Conservation (phyloP, 2,113 vertebrate genomes). For the Oryzias celebensis region DNA sequence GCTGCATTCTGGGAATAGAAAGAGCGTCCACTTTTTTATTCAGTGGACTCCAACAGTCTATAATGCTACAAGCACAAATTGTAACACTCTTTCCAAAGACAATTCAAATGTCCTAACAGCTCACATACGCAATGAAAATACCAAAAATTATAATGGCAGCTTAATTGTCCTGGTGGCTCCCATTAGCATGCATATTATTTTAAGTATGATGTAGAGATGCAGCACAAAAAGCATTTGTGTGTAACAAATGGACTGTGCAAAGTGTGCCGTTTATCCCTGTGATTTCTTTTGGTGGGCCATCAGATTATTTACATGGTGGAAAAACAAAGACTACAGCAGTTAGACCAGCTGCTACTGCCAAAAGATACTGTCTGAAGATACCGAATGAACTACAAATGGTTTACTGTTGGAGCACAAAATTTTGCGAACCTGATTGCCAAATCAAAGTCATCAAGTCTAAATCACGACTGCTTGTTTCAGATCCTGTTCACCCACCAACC, state of each 20-base stretch:
- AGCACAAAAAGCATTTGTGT: conserved; percentile 69
- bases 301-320: conserved; percentile 75
- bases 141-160: conserved; percentile 66
- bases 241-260: conserved; percentile 76
- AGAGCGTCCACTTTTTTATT: conserved; percentile 7
- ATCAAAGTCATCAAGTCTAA: conserved; percentile 30
- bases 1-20: not conserved
- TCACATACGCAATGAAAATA: conserved; percentile 56
- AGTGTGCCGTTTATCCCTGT: conserved; percentile 62
- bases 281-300: conserved; percentile 72
- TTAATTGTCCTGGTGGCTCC: conserved; percentile 70
- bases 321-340: conserved; percentile 71
- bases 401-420: conserved; percentile 53
- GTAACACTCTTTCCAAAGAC: conserved; percentile 19
- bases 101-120: conserved; percentile 45
- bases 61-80: conserved; percentile 1
- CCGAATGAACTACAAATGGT: conserved; percentile 40
- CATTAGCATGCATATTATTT: conserved; percentile 70
- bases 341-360: conserved; percentile 68
- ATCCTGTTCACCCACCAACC: conserved; percentile 35
- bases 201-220: conserved; percentile 59
- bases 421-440: conserved; percentile 18
- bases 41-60: conserved; percentile 11
- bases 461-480: conserved; percentile 37
- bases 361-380: conserved; percentile 77